Base-by-base conservation (phyloP, 2,113 vertebrate genomes). In the Cephalopholis sonnerati region DNA sequence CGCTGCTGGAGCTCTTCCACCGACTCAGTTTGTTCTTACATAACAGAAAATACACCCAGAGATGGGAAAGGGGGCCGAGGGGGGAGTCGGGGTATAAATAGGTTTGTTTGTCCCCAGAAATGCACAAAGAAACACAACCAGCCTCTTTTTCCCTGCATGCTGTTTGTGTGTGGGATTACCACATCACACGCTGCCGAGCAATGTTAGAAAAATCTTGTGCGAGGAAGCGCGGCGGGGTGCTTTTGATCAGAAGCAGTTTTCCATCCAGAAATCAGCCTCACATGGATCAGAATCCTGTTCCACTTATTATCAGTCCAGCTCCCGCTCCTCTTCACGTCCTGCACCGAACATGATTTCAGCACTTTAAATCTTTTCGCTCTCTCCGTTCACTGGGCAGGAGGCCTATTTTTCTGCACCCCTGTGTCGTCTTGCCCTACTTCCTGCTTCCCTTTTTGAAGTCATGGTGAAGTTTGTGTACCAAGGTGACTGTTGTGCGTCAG, bases 401-500 rank as follows among this genome's bases (percentile, higher is more conserved):
- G 58, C 86, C 72, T 64, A 7, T 57, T 78, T 74, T 39, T 39
- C 4, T 25, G 65, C 71, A 69, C 68, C 70, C 59, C 80, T 58
- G 64, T 13, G 68, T 70, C 39, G 29, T 76, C 36, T 61, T 74
- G 74, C 24, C 57, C 74, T 79, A 63, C 69, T 82, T 85, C 54
- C 9, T 4, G 0, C 32, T 46, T 61, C 5, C 27, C 10, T 71
- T 70, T 80, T 57, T 77, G 25, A 69, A 65, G 71, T 84, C 53
- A 7, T 4, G 59, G n/a, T 25, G 66, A 73, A 36, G 81, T 84
- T 74, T 67, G 66, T 66, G 68, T 6, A 69, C 53, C 57, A 11
- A 82, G 79, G 79, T 84, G 86, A 71, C 71, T 70, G 73, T 76
- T 66, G 53, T 50, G 44, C 54, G 25, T 79, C 77, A 73, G 80